Base-by-base conservation (phyloP, 2,888 invertebrate genomes). In the Celastrina argiolus region DNA sequence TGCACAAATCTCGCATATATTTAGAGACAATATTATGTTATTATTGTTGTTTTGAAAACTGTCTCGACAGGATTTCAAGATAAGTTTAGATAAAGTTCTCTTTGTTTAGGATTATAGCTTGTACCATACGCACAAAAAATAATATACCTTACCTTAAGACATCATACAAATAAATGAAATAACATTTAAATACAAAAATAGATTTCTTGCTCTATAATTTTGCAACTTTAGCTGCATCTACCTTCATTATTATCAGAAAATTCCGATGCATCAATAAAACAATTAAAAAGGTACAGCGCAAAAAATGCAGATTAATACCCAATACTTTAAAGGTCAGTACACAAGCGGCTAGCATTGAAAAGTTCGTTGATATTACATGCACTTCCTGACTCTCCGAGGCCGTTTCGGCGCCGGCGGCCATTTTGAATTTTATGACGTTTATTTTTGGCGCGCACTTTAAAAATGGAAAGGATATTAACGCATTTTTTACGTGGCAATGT, bases 311-410 rank as follows among this genome's bases (percentile, higher is more conserved):
- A 58, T 58, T 58, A 56, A 71, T 58, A 66, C 69, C 64, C 70
- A 71, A 66, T 69, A 70, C 68, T 71, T 69, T 73, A 74, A 76
- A 76, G 74, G 76, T 70, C 73, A 76, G 78, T 72, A 70, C 74
- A 78, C 77, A 82, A 87, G 78, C 81, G 82, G 88, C 82, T 88
- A 88, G 81, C 90, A 90, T 88, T 91, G 90, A 90, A 84, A 76
- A 87, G 90, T 88, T 91, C 90, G 77, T 90, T 91, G 90, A 80
- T 90, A 91, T 90, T 90, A 87, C 75, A 78, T 85, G 87, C 87
- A 89, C 90, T 91, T 91, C 90, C 90, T 90, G 82, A 75, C 77
- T 74, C 56, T 59, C 42, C 87, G 88, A 88, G 90, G 90, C 76
- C 88, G 72, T 67, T 16, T 75, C 76, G 72, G 74, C 78, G 78